A percentile compares a stretch with the other conserved stretches of the same genome.
Evolutionary conservation across 92 coral and sea anemone species (phyloP).

Genomic region (Nematostella vectensis): DNA sequence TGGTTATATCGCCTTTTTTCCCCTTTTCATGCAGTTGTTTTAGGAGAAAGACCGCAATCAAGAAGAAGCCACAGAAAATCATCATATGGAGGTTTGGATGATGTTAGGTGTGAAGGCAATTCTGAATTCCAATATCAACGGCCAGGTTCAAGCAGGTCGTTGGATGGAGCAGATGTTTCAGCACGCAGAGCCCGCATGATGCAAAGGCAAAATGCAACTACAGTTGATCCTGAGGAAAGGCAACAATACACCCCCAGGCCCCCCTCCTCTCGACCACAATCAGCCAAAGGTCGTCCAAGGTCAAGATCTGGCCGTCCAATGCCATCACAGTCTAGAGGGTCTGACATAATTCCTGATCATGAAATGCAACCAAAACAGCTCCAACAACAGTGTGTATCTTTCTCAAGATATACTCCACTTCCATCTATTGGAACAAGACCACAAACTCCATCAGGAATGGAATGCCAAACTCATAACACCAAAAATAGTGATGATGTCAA

Average conservation of each 20-base stretch:
- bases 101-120: conserved; percentile 2
- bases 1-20: too few species aligned
- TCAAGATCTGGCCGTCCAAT: conserved; percentile 21
- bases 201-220: conserved; percentile 33
- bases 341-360: conserved; percentile 7
- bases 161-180: conserved; percentile 19
- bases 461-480: not conserved
- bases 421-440: conserved; percentile 55
- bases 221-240: conserved; percentile 10
- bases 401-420: conserved; percentile 64
- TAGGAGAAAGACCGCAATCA: conserved; percentile 5
- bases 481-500: not conserved
- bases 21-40: too few species aligned
- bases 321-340: conserved; percentile 4
- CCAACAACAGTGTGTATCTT: conserved; percentile 45
- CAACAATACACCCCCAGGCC: conserved; percentile 25
- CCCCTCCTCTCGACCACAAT: conserved; percentile 59
- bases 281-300: conserved; percentile 59
- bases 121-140: conserved; percentile 4
- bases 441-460: conserved; percentile 2
- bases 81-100: conserved; percentile 8
- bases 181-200: conserved; percentile 16
- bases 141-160: conserved; percentile 18
- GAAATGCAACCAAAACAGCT: conserved; percentile 17
- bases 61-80: conserved; percentile 20